phyloP scores from a whole-genome alignment of 37 sponge, comb jelly and placozoan species.

The Cliona cf. orientalis region DNA sequence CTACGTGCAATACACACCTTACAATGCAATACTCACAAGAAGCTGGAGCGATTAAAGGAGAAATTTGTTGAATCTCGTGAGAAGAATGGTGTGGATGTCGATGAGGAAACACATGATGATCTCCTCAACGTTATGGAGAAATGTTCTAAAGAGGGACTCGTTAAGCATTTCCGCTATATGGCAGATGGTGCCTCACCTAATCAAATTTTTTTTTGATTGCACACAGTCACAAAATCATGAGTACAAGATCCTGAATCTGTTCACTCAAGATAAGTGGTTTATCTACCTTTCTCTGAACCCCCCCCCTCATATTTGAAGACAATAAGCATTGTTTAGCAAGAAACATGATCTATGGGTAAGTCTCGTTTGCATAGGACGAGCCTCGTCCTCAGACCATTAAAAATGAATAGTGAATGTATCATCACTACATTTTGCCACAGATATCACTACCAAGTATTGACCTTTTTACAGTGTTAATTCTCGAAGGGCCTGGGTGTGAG shows the following conservation, averaged over 20 bases:
- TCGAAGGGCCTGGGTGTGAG: not conserved
- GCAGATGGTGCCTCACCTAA: constrained; percentile 43
- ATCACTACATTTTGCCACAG: too few species aligned
- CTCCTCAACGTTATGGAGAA: constrained; percentile 1
- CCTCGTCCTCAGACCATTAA: too few species aligned
- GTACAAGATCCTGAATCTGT: constrained; percentile 35
- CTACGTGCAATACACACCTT: not conserved
- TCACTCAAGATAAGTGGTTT: constrained; percentile 26
- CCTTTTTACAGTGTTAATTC: too few species aligned
- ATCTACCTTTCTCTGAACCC: constrained; percentile 49
- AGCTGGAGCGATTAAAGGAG: not conserved
- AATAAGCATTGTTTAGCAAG: constrained; percentile 28
- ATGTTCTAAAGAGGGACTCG: not conserved
- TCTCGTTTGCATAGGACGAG: too few species aligned
- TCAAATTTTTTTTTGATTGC: constrained; percentile 19
- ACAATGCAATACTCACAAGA: not conserved
- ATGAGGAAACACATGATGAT: constrained; percentile 24
- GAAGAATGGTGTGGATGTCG: constrained; percentile 16
- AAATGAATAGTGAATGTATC: too few species aligned
- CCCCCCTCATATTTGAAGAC: constrained; percentile 52
- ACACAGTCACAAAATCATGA: not conserved
- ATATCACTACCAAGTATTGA: too few species aligned
- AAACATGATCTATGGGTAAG: constrained; percentile 38
- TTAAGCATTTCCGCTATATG: not conserved
- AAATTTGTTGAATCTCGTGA: constrained; percentile 4